These are phyloP conservation scores for Danaus plexippus DNA, from an alignment of 1,140 invertebrate genomes.

Conservation along the genomic window DNA sequence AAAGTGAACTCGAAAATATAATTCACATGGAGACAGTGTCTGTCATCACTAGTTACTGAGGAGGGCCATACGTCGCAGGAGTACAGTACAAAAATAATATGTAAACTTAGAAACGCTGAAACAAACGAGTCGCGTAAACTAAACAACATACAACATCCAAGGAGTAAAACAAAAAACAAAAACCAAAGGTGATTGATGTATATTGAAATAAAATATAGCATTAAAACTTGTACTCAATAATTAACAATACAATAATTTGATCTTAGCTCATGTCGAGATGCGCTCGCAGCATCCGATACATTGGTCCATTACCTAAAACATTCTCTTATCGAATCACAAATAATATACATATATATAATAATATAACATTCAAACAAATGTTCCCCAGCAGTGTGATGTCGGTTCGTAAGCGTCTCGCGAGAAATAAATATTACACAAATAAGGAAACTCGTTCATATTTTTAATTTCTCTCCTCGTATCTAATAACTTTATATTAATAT, in stretches of 20 bases:
- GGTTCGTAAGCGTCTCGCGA: conserved; percentile 46
- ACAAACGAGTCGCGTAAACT: conserved; percentile 46
- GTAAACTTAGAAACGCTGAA: no score
- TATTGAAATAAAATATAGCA: conserved; percentile 66
- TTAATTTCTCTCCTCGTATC: no score
- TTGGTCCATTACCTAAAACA: conserved; percentile 55
- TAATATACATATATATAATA: conserved; percentile 33
- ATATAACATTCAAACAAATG: conserved; percentile 44
- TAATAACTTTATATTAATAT: conserved; percentile 66
- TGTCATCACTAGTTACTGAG: conserved; percentile 57
- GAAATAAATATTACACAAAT: conserved; percentile 51
- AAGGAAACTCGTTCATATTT: no score
- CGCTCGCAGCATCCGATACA: conserved; percentile 27
- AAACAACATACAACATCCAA: conserved; percentile 62
- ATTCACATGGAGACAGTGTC: conserved; percentile 30
- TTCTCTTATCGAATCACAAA: conserved; percentile 40
- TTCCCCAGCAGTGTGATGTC: conserved; percentile 62
- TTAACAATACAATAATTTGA: conserved; percentile 72
- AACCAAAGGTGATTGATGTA: conserved; percentile 62
- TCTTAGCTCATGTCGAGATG: conserved; percentile 50
- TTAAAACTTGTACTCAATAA: conserved; percentile 71
- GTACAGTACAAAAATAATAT: no score
- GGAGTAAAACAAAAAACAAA: conserved; percentile 65
- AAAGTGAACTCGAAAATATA: background rate
- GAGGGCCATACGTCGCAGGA: conserved; percentile 59